Base-by-base conservation (phyloP, 2,113 vertebrate species). In the Charadrius vociferus region DNA sequence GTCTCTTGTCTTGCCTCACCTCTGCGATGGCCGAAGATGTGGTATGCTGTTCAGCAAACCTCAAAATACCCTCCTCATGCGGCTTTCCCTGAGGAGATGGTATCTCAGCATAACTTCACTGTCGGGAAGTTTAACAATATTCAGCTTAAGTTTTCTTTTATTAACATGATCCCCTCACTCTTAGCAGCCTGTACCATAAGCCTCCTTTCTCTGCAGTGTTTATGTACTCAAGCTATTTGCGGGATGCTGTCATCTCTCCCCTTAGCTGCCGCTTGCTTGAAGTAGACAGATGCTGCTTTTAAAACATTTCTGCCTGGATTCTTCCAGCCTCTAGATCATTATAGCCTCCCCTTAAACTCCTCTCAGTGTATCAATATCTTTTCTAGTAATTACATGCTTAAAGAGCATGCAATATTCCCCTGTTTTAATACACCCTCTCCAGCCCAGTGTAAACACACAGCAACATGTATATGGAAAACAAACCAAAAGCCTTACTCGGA, bases 221-320 rank as follows among this genome's bases (percentile, higher is more conserved):
- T 88, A 81, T 71, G 82, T 34, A 50, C 91, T 86, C 55, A 5
- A 65, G 94, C 93, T 94, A 37, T 88, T 92, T 95, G 90, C 79
- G 29, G 78, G 91, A 90, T 95, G 94, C 58, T 95, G 81, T 92
- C 96, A 83, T 89, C 82, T 78, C 53, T 41, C 83, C 62, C 22
- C 61, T 88, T 67, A 88, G 92, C 86, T 88, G 90, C 90, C 0
- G 75, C 67, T 75, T 29, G 19, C 89, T 86, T 71, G 7, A 52
- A 84, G 80, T 15, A 63, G 52, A 77, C 90, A 91, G 93, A 92
- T 89, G 88, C 88, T 75, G 73, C 83, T 87, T 77, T 92, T 87
- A 68, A 85, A 94, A 26, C 1, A 0, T 63, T 91, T 39, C 47
- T 86, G 78, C 63, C 50, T 50, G 68, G 50, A 62, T 92, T 86